Evolutionary conservation across 2,797 vertebrate species (phyloP), one percentile per base, ranked within the genome.

Genomic region (Acipenser ruthenus): DNA sequence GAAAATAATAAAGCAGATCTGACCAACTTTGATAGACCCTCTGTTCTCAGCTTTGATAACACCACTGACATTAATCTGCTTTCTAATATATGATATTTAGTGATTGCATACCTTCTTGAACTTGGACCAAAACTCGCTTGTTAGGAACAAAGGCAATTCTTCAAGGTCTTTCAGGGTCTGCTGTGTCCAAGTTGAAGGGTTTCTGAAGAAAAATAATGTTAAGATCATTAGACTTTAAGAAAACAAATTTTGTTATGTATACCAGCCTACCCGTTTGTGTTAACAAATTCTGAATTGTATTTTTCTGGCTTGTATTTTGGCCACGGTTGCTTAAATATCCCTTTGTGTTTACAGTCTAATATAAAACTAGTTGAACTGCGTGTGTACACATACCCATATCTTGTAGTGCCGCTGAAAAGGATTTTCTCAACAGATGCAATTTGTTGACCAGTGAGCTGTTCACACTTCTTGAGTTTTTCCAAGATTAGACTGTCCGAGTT

Each of bases 91-190:
- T 55, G n/a, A 55, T 37, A 37, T 37, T 37, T 10, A 9, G 51
- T 10, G 6, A 6, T 49, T 6, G 67, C 79, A 71, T 63, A 86
- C 85, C 12, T 0, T 8, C 50, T 6, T 67, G 0, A 88, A 68
- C 0, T 10, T 1, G 12, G n/a, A 13, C 82, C 83, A 88, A 72
- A 83, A 63, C 61, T 70, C 64, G 11, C 12, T 51, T 6, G 77
- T 81, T 3, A 89, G 72, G 66, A 83, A 81, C 1, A 86, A 68
- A 52, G 85, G 81, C 11, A 88, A 76, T 50, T 6, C 63, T 2
- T 61, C 75, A 4, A 88, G 72, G 1, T 74, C n/a, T 10, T 70
- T 6, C 63, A 88, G 68, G 2, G 76, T 86, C 70, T 74, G 52
- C 18, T n/a, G 23, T 60, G 74, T 74, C 86, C 86, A 88, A 47